A percentile compares a stretch with the other conserved stretches of the same genome.
Conservation (phyloP, 2,113 vertebrate species). For the Ia io region DNA sequence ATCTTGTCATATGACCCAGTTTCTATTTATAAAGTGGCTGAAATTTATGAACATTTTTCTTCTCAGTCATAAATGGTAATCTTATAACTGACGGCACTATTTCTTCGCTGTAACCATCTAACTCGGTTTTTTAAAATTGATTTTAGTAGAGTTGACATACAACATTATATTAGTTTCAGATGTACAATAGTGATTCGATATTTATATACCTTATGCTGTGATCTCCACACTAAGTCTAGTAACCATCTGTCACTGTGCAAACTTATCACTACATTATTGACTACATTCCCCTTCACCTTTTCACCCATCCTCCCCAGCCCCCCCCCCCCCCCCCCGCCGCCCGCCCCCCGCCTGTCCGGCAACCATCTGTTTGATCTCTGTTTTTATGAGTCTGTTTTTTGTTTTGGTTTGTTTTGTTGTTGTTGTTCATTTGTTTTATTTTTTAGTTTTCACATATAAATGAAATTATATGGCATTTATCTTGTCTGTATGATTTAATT, state of each 20-base stretch:
- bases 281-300: background rate
- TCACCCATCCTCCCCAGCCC: too few relatives aligned
- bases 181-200: background rate
- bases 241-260: background rate
- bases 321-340: background rate
- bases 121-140: background rate
- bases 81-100: background rate
- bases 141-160: background rate
- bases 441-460: background rate
- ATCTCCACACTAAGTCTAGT: background rate
- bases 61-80: background rate
- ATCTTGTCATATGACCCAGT: background rate
- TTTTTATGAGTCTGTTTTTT: background rate
- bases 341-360: too few relatives aligned
- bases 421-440: background rate
- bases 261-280: background rate
- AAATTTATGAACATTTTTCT: background rate
- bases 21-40: background rate
- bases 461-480: background rate
- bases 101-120: background rate
- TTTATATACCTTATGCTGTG: background rate
- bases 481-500: background rate
- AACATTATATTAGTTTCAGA: background rate
- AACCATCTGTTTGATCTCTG: background rate
- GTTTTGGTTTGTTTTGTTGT: background rate